A percentile compares a stretch with the other conserved stretches of the same genome.
Evolutionary conservation across 2,797 vertebrate genomes (phyloP).

Genomic region (Anguilla marmorata): DNA sequence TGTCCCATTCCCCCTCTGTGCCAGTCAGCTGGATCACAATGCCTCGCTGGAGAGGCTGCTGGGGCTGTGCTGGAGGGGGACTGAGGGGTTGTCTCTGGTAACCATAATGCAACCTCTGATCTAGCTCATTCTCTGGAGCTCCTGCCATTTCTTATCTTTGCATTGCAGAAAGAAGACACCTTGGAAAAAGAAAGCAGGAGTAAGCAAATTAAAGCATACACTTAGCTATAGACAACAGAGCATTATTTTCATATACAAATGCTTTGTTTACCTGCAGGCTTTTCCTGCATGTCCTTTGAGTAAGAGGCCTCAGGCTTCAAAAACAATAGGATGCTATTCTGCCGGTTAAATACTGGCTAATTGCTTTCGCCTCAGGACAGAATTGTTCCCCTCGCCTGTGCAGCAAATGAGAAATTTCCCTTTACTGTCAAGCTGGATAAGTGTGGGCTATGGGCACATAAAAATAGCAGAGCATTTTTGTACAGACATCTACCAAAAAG

Average conservation of each 20-base stretch:
- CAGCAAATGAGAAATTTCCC: constrained; percentile 47
- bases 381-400: constrained; percentile 23
- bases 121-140: constrained; percentile 49
- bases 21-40: constrained; percentile 76
- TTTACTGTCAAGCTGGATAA: constrained; percentile 50
- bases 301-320: not conserved
- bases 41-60: constrained; percentile 52
- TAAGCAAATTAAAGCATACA: constrained; percentile 21
- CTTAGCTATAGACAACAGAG: not conserved
- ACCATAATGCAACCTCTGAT: constrained; percentile 28
- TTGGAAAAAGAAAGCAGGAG: constrained; percentile 51
- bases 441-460: constrained; percentile 42
- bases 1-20: constrained; percentile 70
- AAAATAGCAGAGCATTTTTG: constrained; percentile 58
- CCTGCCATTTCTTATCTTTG: constrained; percentile 76
- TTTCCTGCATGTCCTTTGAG: not conserved
- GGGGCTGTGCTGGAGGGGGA: constrained; percentile 36
- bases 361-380: constrained; percentile 28
- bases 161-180: constrained; percentile 54
- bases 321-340: not conserved
- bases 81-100: constrained; percentile 25
- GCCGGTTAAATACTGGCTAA: constrained; percentile 24
- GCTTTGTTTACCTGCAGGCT: not conserved
- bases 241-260: not conserved
- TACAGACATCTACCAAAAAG: constrained; percentile 57